Evolutionary conservation across 2,797 vertebrate genomes (phyloP).

Genomic region (Anomalospiza imberbis): DNA sequence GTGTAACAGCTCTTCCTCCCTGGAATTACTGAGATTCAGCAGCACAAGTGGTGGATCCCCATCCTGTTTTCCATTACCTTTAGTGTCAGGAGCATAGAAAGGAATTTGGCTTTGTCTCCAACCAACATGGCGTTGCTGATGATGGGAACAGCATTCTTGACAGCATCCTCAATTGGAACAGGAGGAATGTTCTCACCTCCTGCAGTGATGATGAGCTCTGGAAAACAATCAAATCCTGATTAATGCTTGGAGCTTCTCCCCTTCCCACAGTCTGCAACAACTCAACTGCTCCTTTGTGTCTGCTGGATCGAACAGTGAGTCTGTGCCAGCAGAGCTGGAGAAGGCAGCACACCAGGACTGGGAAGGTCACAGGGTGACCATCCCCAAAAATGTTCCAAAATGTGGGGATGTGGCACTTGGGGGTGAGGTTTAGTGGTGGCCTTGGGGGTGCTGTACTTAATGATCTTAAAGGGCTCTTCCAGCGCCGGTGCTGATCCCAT

Average conservation of each 20-base stretch:
- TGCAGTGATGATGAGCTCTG: conserved; percentile 93
- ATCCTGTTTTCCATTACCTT: conserved; percentile 76
- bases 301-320: fast-evolving
- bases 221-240: neutral
- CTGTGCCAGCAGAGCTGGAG: neutral
- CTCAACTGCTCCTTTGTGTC: neutral
- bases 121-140: conserved; percentile 91
- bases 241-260: neutral
- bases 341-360: neutral
- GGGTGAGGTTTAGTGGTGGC: neutral
- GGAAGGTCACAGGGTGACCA: neutral
- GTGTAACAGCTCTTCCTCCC: neutral
- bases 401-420: neutral
- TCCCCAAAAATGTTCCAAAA: neutral
- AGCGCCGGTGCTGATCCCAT: neutral
- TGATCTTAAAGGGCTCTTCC: neutral
- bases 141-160: conserved; percentile 86
- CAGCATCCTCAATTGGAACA: conserved; percentile 83
- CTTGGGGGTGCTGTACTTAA: neutral
- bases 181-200: conserved; percentile 91
- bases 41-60: neutral
- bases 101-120: conserved; percentile 90
- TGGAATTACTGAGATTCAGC: neutral
- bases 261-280: neutral
- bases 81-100: conserved; percentile 88